Base-by-base conservation (phyloP, 2,888 invertebrate genomes). In the Caenorhabditis drosophilae region DNA sequence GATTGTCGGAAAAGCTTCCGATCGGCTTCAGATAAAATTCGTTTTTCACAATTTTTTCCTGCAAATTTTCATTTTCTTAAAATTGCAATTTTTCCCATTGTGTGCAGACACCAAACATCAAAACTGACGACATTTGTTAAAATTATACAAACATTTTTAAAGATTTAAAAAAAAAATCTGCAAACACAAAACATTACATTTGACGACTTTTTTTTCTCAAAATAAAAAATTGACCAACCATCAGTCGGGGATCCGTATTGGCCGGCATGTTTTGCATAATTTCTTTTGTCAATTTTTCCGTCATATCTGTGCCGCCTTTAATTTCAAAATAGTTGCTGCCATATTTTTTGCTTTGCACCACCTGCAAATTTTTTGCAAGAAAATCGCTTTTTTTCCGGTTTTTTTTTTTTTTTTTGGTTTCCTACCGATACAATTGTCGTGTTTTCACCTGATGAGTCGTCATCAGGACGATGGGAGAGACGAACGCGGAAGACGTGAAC, bases 11-110 rank as follows among this genome's bases (percentile, higher is more conserved):
- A n/a, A n/a, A n/a, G n/a, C n/a, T n/a, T 15, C 25, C 51, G 12
- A 54, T 57, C 7, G 54, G 36, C 27, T 64, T 64, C 51, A 56
- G 51, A 26, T 53, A 64, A 51, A 64, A 64, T n/a, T 64, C 54
- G 23, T 64, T 50, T 1, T 53, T 55, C 11, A 18, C 51, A 18
- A 64, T 64, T 36, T 64, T 64, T 26, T 64, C 58, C 53, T 54
- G 49, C 35, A 59, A 18, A 2, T 18, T n/a, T 11, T n/a, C n/a
- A n/a, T n/a, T n/a, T n/a, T n/a, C n/a, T n/a, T 31, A 31, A 31
- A 31, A 31, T 31, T 12, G 31, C 31, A 12, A 9, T 31, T 31
- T 31, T 31, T 31, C 6, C n/a, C n/a, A n/a, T n/a, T n/a, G n/a
- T n/a, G n/a, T n/a, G n/a, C n/a, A n/a, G n/a, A n/a, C n/a, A n/a